These are phyloP conservation scores for Pygoscelis adeliae DNA, from an alignment of 2,113 vertebrate species.

Conservation along the genomic window DNA sequence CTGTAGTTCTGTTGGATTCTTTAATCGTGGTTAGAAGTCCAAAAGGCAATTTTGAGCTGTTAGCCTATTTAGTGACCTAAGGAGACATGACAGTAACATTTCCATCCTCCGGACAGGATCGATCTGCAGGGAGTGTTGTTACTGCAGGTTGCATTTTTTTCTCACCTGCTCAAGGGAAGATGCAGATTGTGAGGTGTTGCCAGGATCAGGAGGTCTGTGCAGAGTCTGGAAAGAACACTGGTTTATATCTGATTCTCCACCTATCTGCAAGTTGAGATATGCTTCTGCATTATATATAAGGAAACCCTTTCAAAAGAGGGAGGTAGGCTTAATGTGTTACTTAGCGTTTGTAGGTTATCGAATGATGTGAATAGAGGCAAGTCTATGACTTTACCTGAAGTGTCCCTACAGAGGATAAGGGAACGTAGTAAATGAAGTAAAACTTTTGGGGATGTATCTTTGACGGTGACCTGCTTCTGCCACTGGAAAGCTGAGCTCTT, in stretches of 20 bases:
- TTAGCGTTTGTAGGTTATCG: background rate
- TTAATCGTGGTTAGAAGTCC: background rate
- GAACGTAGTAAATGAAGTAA: background rate
- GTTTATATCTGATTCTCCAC: background rate
- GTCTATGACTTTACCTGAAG: background rate
- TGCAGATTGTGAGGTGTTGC: background rate
- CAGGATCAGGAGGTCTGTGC: background rate
- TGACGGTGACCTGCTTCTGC: background rate
- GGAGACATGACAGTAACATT: background rate
- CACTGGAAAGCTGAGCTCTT: background rate
- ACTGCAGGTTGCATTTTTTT: background rate
- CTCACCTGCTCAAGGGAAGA: background rate
- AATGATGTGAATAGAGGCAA: background rate
- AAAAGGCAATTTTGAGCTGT: background rate
- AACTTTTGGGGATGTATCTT: background rate
- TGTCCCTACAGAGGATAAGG: background rate
- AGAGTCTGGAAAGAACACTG: background rate
- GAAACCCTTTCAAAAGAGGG: background rate
- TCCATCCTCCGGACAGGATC: background rate
- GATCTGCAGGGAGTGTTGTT: background rate
- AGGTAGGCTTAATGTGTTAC: background rate
- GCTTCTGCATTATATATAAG: background rate
- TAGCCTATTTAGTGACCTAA: background rate
- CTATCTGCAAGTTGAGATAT: background rate
- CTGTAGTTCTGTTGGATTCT: background rate